phyloP scores from a whole-genome alignment of 1,140 invertebrate genomes.

The Bombyx mori region ASM3026992v2 NC_085111.1:11428001-11428500 shows the following conservation, averaged over 20 bases:
- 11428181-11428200: conserved; percentile 58
- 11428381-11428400: no score
- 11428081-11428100: not conserved
- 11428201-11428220: conserved; percentile 32
- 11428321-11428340: no score
- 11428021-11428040: no score
- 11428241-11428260: conserved; percentile 54
- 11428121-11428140: conserved; percentile 28
- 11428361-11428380: no score
- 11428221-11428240: conserved; percentile 61
- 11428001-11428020: no score
- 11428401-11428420: no score
- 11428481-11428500: no score
- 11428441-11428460: no score
- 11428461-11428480: no score
- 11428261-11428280: conserved; percentile 40
- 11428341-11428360: no score
- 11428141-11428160: conserved; percentile 41
- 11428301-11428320: no score
- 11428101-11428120: conserved; percentile 12
- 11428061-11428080: not conserved
- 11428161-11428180: conserved; percentile 56
- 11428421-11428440: no score
- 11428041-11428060: not conserved
- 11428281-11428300: conserved; percentile 25